Base-by-base conservation (phyloP, 2,797 vertebrate genomes). In the Nyctibius grandis region DNA sequence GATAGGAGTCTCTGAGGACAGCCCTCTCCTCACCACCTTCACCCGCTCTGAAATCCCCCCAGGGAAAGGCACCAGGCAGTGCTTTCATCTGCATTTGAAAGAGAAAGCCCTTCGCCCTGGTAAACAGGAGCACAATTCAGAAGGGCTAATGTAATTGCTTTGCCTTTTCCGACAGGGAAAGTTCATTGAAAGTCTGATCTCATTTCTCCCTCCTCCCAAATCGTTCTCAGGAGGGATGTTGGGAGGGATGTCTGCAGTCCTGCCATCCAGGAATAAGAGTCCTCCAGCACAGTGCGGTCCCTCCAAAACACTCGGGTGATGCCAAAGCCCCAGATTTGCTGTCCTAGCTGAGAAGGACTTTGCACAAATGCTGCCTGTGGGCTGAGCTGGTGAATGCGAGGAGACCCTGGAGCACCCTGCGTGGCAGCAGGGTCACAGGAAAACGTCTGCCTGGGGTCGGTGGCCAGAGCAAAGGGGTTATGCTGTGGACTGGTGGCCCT, bases 221-320 rank as follows among this genome's bases (percentile, higher is more conserved):
- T 38, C 48, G 44, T 82, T 50, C 60, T 50, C 60, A 19, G 74
- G 7, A 88, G 57, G 22, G 26, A 21, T 23, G 12, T n/a, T 44
- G 45, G 47, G 20, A 45, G 15, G 59, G 21, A 50, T 47, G 53
- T 12, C 44, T 79, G 73, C 67, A 83, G 51, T 53, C 25, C 72
- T 47, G 48, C 29, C 12, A n/a, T 40, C 50, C 80, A 45, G 50
- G 36, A 40, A n/a, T 9, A 6, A 69, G 36, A 54, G n/a, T 33
- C 36, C 15, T 4, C 12, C 16, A 8, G 44, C 17, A 36, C 0
- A 0, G 11, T 13, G 9, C 0, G 0, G 4, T 40, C 38, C 57
- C 56, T 68, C 54, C 36, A 34, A 54, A 81, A 15, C 40, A 29
- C n/a, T 74, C 16, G 8, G 19, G 21, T 51, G 40, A 34, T 57